Base-by-base conservation (phyloP, 1,140 invertebrate species). In the Anadara kagoshimensis region DNA sequence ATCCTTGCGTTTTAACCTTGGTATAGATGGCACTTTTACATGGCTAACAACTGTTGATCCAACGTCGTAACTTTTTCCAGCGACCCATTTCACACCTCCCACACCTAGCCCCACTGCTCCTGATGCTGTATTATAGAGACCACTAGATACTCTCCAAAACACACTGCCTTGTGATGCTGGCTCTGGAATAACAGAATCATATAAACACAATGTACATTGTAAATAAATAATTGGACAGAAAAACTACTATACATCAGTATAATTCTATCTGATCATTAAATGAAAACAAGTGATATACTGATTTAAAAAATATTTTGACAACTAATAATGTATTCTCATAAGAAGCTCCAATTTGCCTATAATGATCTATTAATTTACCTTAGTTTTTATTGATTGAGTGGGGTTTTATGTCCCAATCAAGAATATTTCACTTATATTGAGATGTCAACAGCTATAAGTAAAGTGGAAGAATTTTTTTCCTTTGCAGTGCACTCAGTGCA, bases 61-160 rank as follows among this genome's bases (percentile, higher is more conserved):
- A 29, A 84, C 86, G 71, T 84, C 83, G 59, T 86, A 83, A 49
- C 84, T 83, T 65, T 88, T 89, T n/a, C 83, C 84, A 10, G 86
- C 87, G 1, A 85, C 86, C 87, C 87, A 89, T 54, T 86, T 86
- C 4, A 87, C 85, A 14, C 86, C 81, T 18, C 86, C 84, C 0
- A 86, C 81, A 16, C 87, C 83, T 14, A 83, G 76, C 0, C 87
- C 86, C 18, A 88, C 86, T 24, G 84, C 87, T n/a, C 85, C 81
- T 24, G 84, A 80, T 11, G 87, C 83, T 59, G 84, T 83, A 69
- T 70, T 85, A 66, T 84, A 85, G 14, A 80, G 53, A n/a, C 79
- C 79, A 4, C 75, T 77, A 1, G 85, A 84, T 68, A 88, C 64
- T 54, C 86, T 76, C 87, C 87, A 89, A 18, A 89, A 16, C 18